Base-by-base conservation (phyloP, 2,797 vertebrate species). In the Epinephelus malabaricus region DNA sequence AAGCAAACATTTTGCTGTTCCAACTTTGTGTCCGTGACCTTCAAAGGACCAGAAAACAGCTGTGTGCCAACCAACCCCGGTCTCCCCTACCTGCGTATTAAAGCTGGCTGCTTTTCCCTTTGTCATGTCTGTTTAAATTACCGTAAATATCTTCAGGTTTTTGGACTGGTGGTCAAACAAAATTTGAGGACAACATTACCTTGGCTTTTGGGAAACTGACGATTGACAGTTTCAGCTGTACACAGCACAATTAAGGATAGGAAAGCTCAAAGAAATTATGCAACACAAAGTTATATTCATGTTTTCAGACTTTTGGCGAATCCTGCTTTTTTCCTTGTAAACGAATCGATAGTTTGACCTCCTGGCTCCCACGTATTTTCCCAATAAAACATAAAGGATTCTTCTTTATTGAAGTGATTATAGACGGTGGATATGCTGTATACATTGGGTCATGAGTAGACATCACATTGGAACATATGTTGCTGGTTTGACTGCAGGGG, bases 401-500 rank as follows among this genome's bases (percentile, higher is more conserved):
- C 27, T 74, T 53, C 59, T 81, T 17, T 8, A 43, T 58, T 74
- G 59, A 76, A 58, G 62, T 43, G 25, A 51, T 18, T 10, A 19
- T 17, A 70, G 58, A 56, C 2, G 1, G 74, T 23, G 61, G 21
- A 27, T 47, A 11, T 21, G n/a, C 25, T 25, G 13, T 34, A 17
- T 18, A 21, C 14, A n/a, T 13, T 2, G 21, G 46, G 23, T 62
- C 51, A 34, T 25, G 53, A 58, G 55, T 21, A 34, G 2, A 45
- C 45, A n/a, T 69, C n/a, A 12, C 15, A 30, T 76, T 60, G 54
- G 50, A 73, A 60, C 76, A 73, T 51, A 49, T 79, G 82, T 59
- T 80, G 67, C 72, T 75, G 54, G 70, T 77, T 18, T 43, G 27
- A 50, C 71, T 80, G 77, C 65, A 67, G 43, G 63, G 67, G 55